These are phyloP conservation scores for Agelastica alni DNA, from an alignment of 2,888 invertebrate species.

Conservation along the genomic window DNA sequence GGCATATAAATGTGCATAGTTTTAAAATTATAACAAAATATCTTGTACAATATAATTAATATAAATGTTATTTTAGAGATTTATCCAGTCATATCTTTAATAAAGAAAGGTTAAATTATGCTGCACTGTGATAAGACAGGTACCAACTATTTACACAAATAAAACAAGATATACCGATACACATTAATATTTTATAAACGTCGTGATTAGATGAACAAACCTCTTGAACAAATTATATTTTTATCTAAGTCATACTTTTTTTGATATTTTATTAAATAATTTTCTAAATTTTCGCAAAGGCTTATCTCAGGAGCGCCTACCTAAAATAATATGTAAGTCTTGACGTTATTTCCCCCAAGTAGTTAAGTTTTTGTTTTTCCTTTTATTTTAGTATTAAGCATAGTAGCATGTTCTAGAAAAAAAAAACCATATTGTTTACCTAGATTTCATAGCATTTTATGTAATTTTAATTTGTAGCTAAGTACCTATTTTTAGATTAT, in stretches of 20 bases:
- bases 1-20: no score
- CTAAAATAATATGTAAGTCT: slow-evolving; percentile 55
- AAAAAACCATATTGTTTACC: slow-evolving; percentile 38
- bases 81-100: no score
- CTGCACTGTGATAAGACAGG: no score
- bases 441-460: slow-evolving; percentile 39
- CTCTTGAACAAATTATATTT: neutral
- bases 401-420: slow-evolving; percentile 48
- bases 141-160: no score
- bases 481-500: slow-evolving; percentile 37
- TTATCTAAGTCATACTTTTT: neutral
- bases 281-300: slow-evolving; percentile 42
- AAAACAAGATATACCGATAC: no score
- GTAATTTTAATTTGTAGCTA: slow-evolving; percentile 45
- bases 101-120: no score
- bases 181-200: neutral
- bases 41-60: no score
- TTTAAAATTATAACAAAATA: no score
- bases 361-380: slow-evolving; percentile 29
- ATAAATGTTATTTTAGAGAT: no score
- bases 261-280: slow-evolving; percentile 8
- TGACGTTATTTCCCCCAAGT: slow-evolving; percentile 30
- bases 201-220: neutral
- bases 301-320: slow-evolving; percentile 55
- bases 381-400: slow-evolving; percentile 48